Conservation (phyloP, 2,888 invertebrate species). For the Cephus spinipes region DNA sequence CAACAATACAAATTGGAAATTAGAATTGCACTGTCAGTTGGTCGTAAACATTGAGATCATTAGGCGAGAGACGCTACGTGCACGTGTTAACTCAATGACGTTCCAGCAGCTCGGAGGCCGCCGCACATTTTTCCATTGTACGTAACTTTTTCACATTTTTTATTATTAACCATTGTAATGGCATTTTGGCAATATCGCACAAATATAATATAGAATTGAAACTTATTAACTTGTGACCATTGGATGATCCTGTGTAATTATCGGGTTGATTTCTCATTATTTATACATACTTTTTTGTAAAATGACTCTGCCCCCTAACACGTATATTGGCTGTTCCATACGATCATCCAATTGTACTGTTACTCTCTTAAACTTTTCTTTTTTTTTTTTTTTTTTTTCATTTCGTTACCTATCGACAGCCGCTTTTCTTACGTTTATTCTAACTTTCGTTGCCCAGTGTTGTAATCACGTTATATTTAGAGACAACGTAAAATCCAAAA, state of each 20-base stretch:
- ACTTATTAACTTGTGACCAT: constrained; percentile 20
- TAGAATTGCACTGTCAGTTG: neutral
- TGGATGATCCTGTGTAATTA: constrained; percentile 19
- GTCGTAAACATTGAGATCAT: neutral
- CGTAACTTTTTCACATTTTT: constrained; percentile 44
- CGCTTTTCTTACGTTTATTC: neutral
- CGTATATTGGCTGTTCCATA: constrained; percentile 19
- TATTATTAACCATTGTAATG: constrained; percentile 53
- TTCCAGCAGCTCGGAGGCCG: neutral
- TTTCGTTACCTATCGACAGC: neutral
- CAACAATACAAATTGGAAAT: neutral
- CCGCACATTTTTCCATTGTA: constrained; percentile 49
- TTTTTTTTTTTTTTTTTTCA: neutral
- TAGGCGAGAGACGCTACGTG: neutral
- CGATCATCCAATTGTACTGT: constrained; percentile 7
- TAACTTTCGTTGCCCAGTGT: neutral
- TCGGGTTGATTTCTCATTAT: neutral
- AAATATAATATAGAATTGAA: constrained; percentile 47
- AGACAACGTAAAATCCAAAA: neutral
- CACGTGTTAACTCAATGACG: neutral
- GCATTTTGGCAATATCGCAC: constrained; percentile 57
- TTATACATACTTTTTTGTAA: neutral
- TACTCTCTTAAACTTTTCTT: neutral
- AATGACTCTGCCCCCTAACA: constrained; percentile 1
- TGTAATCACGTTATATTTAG: neutral